Percentiles rank a stretch among this genome's conserved stretches.
Evolutionary conservation across 2,888 invertebrate species (phyloP).

Genomic region (Dryococelus australis): DNA sequence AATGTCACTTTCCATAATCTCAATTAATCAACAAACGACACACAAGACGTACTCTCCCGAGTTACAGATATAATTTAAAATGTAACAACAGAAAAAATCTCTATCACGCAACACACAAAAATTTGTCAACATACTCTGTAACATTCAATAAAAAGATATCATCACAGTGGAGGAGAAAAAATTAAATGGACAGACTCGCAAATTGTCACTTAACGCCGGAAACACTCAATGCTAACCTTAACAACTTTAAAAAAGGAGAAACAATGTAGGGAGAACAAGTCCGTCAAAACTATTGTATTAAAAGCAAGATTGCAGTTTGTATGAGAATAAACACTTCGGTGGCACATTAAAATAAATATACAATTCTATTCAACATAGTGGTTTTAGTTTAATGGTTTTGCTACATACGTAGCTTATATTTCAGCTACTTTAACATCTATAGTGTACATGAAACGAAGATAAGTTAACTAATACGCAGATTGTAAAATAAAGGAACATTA

Average conservation of each 20-base stretch:
- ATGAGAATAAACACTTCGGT: background rate
- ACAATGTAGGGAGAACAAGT: background rate
- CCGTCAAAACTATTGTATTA: background rate
- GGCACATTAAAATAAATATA: background rate
- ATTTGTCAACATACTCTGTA: constrained; percentile 16
- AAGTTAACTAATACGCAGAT: background rate
- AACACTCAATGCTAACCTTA: background rate
- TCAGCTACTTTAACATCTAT: background rate
- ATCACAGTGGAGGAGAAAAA: constrained; percentile 30
- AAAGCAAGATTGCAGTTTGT: background rate
- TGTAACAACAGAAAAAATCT: constrained; percentile 11
- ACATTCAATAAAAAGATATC: constrained; percentile 28
- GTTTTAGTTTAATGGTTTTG: background rate
- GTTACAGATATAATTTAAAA: background rate
- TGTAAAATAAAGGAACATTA: background rate
- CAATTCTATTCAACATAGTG: background rate
- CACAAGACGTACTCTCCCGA: background rate
- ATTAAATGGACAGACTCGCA: constrained; percentile 18
- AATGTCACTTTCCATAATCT: background rate
- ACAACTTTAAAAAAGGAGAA: background rate
- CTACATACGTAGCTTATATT: background rate
- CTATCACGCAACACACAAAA: constrained; percentile 16
- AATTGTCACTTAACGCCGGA: background rate
- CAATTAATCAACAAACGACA: constrained; percentile 5
- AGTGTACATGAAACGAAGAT: background rate